Evolutionary conservation across 2,113 vertebrate genomes (phyloP).

Genomic region (Lophochroa leadbeateri): DNA sequence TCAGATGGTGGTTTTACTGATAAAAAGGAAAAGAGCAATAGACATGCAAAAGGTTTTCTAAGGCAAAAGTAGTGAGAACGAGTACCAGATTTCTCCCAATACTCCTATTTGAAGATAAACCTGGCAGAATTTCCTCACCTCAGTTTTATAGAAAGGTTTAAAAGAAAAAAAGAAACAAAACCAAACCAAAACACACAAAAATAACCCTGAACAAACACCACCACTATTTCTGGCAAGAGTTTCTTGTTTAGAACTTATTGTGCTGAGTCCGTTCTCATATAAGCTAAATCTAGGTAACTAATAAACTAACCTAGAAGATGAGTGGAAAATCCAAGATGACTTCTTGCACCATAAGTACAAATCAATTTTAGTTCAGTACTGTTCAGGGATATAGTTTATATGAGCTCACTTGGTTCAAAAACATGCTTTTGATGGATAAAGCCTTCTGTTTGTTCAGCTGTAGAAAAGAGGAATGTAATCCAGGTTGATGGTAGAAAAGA

Average conservation of each 20-base stretch:
- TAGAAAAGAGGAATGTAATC: background rate
- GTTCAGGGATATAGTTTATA: background rate
- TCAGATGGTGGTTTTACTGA: background rate
- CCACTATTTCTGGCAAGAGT: background rate
- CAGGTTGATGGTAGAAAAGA: background rate
- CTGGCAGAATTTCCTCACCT: background rate
- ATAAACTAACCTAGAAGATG: background rate
- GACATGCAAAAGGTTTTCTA: background rate
- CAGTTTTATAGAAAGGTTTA: background rate
- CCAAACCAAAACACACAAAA: background rate
- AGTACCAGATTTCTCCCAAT: background rate
- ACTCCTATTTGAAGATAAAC: background rate
- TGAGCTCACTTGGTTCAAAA: background rate
- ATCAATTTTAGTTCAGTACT: background rate
- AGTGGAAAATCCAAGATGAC: background rate
- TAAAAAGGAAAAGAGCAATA: slow-evolving; percentile 18
- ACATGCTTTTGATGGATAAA: slow-evolving; percentile 30
- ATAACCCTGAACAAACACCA: background rate
- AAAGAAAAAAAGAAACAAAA: background rate
- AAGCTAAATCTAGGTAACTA: background rate
- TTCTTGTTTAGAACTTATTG: background rate
- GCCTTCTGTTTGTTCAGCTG: slow-evolving; percentile 60
- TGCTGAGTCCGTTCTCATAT: background rate
- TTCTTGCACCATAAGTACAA: background rate
- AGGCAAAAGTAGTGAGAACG: background rate